phyloP scores from a whole-genome alignment of 2,797 vertebrate species.

The Sciurus carolinensis region DNA sequence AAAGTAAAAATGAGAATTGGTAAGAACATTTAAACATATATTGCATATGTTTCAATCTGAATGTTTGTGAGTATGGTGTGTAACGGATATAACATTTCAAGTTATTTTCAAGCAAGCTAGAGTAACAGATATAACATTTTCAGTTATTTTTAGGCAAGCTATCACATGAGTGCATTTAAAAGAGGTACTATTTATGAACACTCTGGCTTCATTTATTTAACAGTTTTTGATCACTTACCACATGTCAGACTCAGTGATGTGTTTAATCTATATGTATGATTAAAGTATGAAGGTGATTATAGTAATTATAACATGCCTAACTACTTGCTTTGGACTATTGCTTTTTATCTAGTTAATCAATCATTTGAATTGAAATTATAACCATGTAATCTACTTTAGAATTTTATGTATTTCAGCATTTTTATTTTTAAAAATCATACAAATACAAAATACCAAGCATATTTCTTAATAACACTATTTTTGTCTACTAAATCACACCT shows the following conservation, averaged over 20 bases:
- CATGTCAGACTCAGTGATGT: neutral
- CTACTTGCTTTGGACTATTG: neutral
- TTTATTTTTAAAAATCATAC: neutral
- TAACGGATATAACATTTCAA: no score
- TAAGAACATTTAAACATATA: constrained; percentile 85
- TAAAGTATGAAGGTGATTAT: neutral
- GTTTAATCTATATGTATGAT: neutral
- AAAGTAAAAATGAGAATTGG: constrained; percentile 93
- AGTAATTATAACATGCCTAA: neutral
- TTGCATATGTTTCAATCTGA: neutral
- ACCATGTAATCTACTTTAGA: neutral
- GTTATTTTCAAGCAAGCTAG: neutral
- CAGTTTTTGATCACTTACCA: constrained; percentile 21
- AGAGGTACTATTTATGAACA: neutral
- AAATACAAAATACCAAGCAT: neutral
- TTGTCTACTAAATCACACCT: neutral
- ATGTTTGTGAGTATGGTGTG: no score
- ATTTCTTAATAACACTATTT: neutral
- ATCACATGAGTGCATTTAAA: constrained; percentile 4
- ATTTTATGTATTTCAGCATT: neutral
- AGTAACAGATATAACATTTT: neutral
- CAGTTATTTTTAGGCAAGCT: constrained; percentile 31
- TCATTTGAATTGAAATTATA: neutral
- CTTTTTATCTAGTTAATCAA: neutral
- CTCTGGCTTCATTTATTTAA: neutral